phyloP scores from a whole-genome alignment of 2,888 invertebrate species.

The Caradrina clavipalpis region DNA sequence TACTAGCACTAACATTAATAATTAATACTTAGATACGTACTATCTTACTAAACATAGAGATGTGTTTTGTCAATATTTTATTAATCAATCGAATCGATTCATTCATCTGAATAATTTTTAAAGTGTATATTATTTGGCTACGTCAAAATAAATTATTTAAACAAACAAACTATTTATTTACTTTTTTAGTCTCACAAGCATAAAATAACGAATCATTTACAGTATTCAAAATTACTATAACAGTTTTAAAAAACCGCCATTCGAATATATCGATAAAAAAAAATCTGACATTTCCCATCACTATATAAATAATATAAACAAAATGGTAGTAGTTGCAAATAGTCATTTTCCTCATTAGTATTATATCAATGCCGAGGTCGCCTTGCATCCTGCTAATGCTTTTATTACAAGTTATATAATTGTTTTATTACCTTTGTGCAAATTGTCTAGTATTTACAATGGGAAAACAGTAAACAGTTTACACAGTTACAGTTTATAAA shows the following conservation, averaged over 20 bases:
- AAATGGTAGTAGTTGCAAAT: constrained; percentile 65
- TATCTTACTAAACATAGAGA: constrained; percentile 51
- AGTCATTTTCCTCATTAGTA: constrained; percentile 75
- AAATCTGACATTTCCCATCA: constrained; percentile 15
- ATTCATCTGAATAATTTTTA: neutral
- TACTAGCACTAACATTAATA: constrained; percentile 28
- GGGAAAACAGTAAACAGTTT: too few relatives aligned
- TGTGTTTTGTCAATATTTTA: neutral
- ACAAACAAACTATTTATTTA: too few relatives aligned
- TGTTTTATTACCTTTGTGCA: constrained; percentile 43
- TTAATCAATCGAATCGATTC: constrained; percentile 1
- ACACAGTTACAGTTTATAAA: too few relatives aligned
- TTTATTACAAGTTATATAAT: constrained; percentile 53
- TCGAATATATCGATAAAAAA: neutral
- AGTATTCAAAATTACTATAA: neutral
- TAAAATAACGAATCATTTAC: neutral
- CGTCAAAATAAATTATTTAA: too few relatives aligned
- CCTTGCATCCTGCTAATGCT: constrained; percentile 59
- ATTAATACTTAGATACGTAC: constrained; percentile 7
- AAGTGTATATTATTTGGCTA: neutral
- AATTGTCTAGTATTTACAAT: neutral
- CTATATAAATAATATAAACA: constrained; percentile 38
- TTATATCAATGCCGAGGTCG: constrained; percentile 77
- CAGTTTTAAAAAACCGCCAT: neutral
- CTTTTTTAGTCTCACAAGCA: too few relatives aligned